phyloP scores from a whole-genome alignment of 2,888 invertebrate species.

The Eulithis prunata region DNA sequence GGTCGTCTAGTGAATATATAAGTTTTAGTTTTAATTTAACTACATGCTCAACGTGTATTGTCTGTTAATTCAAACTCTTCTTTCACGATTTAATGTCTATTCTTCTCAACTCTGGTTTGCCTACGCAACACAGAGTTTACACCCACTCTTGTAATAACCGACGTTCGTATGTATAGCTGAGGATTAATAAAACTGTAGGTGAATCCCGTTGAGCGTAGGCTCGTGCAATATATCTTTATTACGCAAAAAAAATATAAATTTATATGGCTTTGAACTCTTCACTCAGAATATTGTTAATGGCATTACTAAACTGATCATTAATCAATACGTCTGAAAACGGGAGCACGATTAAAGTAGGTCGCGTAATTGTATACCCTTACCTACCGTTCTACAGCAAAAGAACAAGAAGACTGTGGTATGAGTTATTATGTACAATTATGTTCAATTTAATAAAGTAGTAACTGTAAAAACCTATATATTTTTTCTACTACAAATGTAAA shows the following conservation, averaged over 20 bases:
- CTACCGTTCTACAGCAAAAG: too few relatives aligned
- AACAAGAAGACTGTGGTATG: too few relatives aligned
- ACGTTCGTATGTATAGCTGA: constrained; percentile 45
- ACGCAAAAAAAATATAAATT: too few relatives aligned
- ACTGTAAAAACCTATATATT: constrained; percentile 1
- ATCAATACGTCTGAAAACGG: neutral
- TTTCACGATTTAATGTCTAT: constrained; percentile 33
- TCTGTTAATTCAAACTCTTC: neutral
- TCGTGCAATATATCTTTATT: constrained; percentile 45
- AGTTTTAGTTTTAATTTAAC: neutral
- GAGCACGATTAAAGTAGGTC: neutral
- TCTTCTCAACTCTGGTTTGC: constrained; percentile 60
- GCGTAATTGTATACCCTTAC: constrained; percentile 2
- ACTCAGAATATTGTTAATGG: too few relatives aligned
- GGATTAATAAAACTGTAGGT: constrained; percentile 51
- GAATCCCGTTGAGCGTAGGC: constrained; percentile 48
- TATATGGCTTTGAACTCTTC: neutral
- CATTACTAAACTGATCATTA: neutral
- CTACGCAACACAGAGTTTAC: constrained; percentile 59
- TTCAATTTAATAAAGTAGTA: neutral
- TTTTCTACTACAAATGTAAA: constrained; percentile 7
- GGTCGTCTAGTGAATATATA: neutral
- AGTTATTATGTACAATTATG: too few relatives aligned
- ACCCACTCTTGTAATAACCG: constrained; percentile 45
- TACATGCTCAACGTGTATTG: neutral